Base-by-base conservation (phyloP, 2,888 invertebrate genomes). In the Hyppa rectilinea region DNA sequence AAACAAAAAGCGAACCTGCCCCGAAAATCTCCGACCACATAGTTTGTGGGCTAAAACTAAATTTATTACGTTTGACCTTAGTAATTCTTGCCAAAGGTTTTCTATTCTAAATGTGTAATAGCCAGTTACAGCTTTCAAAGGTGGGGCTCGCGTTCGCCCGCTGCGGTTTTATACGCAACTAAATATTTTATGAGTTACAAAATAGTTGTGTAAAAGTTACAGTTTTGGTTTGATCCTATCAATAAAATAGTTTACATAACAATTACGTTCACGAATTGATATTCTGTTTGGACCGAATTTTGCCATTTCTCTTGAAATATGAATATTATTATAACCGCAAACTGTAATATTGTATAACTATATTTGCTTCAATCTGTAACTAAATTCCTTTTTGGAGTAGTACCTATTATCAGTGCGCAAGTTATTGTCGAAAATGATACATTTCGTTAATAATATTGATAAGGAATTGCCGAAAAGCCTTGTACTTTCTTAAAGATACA, bases 21-120 rank as follows among this genome's bases (percentile, higher is more conserved):
- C 88, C 89, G 91, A 93, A 93, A 94, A 94, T 93, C 94, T 93
- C 93, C 91, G 90, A 95, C 94, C 94, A 89, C 94, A 93, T 93
- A 94, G 93, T 94, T 95, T 92, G 92, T 89, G 89, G 92, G 89
- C 94, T 93, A 92, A 95, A 95, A 95, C 93, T 93, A 95, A 95
- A 95, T 95, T 95, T 95, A 95, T 95, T 95, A 94, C 95, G 86
- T 95, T 94, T 94, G 94, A 94, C 95, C 95, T 95, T 93, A 93
- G 94, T 94, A 93, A 94, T 94, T 94, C 95, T 94, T 93, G 91
- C 90, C 91, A 90, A 91, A 93, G 94, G 93, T 93, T 93, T 93
- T 93, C 92, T 91, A 91, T 92, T 89, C 91, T 91, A 90, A 92
- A 92, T 91, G 91, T 90, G 90, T 93, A 91, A 89, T 92, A 92